Evolutionary conservation across 2,797 vertebrate species (phyloP).

Genomic region (Iguana delicatissima): DNA sequence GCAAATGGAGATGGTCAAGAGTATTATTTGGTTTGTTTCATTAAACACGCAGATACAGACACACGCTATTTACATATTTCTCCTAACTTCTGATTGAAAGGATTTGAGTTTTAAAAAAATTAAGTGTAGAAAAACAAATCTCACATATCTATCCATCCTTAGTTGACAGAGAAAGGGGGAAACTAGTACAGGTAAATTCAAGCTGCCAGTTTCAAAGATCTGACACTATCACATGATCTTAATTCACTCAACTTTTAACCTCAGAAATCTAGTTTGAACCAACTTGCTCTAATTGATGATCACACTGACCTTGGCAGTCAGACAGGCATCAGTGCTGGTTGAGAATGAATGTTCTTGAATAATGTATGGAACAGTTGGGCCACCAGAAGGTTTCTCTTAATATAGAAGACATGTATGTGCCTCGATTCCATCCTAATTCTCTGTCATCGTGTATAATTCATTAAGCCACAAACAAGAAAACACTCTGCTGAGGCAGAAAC

Average conservation of each 20-base stretch:
- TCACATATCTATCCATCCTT: neutral
- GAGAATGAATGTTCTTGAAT: slow-evolving; percentile 23
- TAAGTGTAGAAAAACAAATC: neutral
- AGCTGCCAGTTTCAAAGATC: neutral
- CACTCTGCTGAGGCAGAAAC: neutral
- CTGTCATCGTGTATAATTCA: slow-evolving; percentile 24
- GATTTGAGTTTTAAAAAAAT: neutral
- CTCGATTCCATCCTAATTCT: neutral
- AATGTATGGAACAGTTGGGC: slow-evolving; percentile 15
- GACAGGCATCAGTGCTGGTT: neutral
- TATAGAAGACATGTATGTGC: slow-evolving; percentile 17
- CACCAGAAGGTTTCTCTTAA: slow-evolving; percentile 20
- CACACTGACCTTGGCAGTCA: neutral
- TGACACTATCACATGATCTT: neutral
- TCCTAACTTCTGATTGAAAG: neutral
- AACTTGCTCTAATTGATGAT: neutral
- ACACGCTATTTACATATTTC: neutral
- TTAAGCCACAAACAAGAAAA: slow-evolving; percentile 3
- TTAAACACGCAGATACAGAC: too few species aligned
- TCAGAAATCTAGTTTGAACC: neutral
- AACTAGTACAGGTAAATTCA: neutral
- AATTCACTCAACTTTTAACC: neutral
- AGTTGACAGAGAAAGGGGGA: neutral
- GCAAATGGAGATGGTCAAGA: neutral
- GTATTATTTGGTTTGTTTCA: too few species aligned